Evolutionary conservation across 2,888 invertebrate genomes (phyloP), one percentile per base, ranked within the genome.

Genomic region (Napeogenes inachia): DNA sequence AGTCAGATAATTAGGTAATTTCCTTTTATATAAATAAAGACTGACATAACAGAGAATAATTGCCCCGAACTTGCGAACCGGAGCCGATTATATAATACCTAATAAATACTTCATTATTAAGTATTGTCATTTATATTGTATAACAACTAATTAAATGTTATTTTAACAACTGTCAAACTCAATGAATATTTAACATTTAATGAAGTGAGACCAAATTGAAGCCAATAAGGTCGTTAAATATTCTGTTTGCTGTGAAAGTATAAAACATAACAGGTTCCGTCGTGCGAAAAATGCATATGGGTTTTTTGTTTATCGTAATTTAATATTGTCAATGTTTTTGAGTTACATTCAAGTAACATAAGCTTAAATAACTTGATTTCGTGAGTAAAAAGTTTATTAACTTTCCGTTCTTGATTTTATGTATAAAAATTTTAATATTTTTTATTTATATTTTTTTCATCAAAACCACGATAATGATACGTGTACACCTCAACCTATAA

Each of bases 311-410:
- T 33, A 32, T 45, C 54, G 67, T 68, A 63, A 66, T 59, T 55
- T 54, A 57, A 66, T 68, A 66, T 53, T 57, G 8, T 55, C 50
- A 42, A 45, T 63, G 61, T 66, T 64, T 67, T 63, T 46, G 61
- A 63, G 68, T 69, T 65, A 63, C 57, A 56, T 57, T 59, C 59
- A 47, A 66, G 70, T 68, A 70, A 69, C 64, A 50, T 54, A 65
- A 70, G 66, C 66, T 64, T 56, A 54, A 35, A 54, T 45, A 65
- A 63, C 65, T 57, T 32, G 65, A 63, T 61, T 46, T 13, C 8
- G 45, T 8, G 6, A 10, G 12, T 30, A 50, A 50, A 30, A 50
- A 50, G 10, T 50, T 30, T 8, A 30, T 50, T 12, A 30, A 30
- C 21, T 50, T 50, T 50, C 50, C 10, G 50, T 13, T 50, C 4